A percentile compares a stretch with the other conserved stretches of the same genome.
Conservation (phyloP, 2,888 invertebrate genomes). For the Phengaris alcon region DNA sequence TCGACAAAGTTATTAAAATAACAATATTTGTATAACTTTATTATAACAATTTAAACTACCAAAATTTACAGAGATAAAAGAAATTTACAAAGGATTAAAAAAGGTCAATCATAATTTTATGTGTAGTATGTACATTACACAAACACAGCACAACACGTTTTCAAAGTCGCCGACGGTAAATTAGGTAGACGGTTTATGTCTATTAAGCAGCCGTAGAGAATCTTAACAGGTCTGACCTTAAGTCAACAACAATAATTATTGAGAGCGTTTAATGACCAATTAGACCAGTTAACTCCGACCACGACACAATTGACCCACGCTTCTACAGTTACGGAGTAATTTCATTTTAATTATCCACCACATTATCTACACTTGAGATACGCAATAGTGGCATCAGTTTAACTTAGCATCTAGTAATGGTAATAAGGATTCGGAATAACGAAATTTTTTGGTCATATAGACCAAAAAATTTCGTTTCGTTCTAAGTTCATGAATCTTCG, state of each 20-base stretch:
- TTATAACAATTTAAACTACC: too few relatives aligned
- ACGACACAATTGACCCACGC: constrained; percentile 49
- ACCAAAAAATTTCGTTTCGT: too few relatives aligned
- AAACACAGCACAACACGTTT: too few relatives aligned
- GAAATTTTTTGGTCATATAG: too few relatives aligned
- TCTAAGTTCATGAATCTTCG: too few relatives aligned
- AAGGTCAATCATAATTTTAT: too few relatives aligned
- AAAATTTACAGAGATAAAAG: too few relatives aligned
- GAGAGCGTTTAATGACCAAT: constrained; percentile 66
- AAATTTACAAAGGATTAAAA: too few relatives aligned
- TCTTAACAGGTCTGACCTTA: constrained; percentile 41
- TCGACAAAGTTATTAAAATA: background rate
- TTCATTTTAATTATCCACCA: constrained; percentile 18
- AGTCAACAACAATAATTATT: constrained; percentile 70
- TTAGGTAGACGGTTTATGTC: background rate
- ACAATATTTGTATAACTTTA: too few relatives aligned
- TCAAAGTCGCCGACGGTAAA: too few relatives aligned
- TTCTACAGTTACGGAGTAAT: constrained; percentile 8
- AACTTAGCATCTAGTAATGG: background rate
- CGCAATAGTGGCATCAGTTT: background rate
- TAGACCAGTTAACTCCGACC: constrained; percentile 67
- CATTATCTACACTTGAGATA: background rate
- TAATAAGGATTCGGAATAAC: background rate
- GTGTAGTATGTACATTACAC: too few relatives aligned
- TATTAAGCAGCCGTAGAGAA: background rate